These are phyloP conservation scores for Proterorhinus semilunaris DNA, from an alignment of 2,113 vertebrate species.

Conservation along the genomic window DNA sequence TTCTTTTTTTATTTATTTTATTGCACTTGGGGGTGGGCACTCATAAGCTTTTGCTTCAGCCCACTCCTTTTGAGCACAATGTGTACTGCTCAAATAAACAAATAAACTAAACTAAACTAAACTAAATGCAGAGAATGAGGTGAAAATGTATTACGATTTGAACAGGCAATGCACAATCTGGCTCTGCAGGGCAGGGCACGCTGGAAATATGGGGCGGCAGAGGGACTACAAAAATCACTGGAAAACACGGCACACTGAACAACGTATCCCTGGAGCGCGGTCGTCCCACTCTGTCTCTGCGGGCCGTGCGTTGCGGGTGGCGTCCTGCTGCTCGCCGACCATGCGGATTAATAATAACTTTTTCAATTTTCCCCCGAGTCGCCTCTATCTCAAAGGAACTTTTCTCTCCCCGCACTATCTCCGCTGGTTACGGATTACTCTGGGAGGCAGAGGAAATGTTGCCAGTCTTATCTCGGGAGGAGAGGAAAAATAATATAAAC, in stretches of 20 bases:
- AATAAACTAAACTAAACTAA: too few relatives aligned
- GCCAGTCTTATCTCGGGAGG: slow-evolving; percentile 31
- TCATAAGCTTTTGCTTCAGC: too few relatives aligned
- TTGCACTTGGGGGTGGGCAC: too few relatives aligned
- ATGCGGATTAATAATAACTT: slow-evolving; percentile 61
- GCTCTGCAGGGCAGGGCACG: too few relatives aligned
- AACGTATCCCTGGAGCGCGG: not conserved
- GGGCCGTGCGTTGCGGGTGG: slow-evolving; percentile 12
- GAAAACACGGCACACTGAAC: not conserved
- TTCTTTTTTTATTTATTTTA: too few relatives aligned
- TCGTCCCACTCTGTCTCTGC: slow-evolving; percentile 12
- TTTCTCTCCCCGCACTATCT: slow-evolving; percentile 55
- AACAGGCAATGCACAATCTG: too few relatives aligned
- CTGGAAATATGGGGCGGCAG: too few relatives aligned
- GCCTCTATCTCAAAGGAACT: slow-evolving; percentile 52
- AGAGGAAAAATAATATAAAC: slow-evolving; percentile 31
- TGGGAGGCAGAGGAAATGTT: slow-evolving; percentile 46
- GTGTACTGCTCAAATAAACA: too few relatives aligned
- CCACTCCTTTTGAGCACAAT: too few relatives aligned
- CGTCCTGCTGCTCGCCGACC: slow-evolving; percentile 10
- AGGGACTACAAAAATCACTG: not conserved
- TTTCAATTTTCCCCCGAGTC: slow-evolving; percentile 60
- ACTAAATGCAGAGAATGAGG: too few relatives aligned
- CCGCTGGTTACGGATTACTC: slow-evolving; percentile 58
- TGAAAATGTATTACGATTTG: too few relatives aligned